Evolutionary conservation across 2,888 invertebrate species (phyloP).

Genomic region (Abscondita cerata): DNA sequence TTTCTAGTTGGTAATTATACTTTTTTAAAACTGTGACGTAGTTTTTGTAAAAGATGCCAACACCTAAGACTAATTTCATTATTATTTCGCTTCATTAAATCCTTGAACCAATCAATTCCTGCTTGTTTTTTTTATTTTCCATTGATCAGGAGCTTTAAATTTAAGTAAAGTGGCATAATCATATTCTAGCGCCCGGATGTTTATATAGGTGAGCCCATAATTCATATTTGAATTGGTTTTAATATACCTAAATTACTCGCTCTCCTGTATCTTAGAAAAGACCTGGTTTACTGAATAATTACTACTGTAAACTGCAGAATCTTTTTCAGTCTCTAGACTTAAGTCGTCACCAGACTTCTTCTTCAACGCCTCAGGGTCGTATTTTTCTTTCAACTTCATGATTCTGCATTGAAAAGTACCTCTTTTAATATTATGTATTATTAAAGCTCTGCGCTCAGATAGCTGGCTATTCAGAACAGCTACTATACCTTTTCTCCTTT

Average conservation of each 20-base stretch:
- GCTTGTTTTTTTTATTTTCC: too few species aligned
- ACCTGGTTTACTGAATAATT: conserved; percentile 3
- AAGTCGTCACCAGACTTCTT: not conserved
- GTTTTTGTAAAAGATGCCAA: conserved; percentile 19
- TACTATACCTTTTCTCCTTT: too few species aligned
- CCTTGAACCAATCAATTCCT: conserved; percentile 17
- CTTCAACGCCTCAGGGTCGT: not conserved
- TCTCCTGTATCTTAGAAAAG: conserved; percentile 3
- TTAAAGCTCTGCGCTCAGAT: too few species aligned
- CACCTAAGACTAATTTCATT: conserved; percentile 12
- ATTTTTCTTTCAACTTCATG: not conserved
- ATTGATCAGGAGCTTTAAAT: too few species aligned
- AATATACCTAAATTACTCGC: conserved; percentile 1
- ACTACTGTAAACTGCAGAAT: not conserved
- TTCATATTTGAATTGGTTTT: too few species aligned
- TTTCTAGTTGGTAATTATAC: conserved; percentile 16
- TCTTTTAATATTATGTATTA: too few species aligned
- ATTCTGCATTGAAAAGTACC: not conserved
- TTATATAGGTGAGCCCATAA: too few species aligned
- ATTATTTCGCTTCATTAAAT: conserved; percentile 15
- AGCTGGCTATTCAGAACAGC: too few species aligned
- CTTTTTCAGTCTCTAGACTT: not conserved
- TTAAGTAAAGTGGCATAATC: too few species aligned
- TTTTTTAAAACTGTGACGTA: conserved; percentile 25
- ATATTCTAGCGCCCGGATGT: too few species aligned